Base-by-base conservation (phyloP, 2,888 invertebrate genomes). In the Cheilosia variabilis region DNA sequence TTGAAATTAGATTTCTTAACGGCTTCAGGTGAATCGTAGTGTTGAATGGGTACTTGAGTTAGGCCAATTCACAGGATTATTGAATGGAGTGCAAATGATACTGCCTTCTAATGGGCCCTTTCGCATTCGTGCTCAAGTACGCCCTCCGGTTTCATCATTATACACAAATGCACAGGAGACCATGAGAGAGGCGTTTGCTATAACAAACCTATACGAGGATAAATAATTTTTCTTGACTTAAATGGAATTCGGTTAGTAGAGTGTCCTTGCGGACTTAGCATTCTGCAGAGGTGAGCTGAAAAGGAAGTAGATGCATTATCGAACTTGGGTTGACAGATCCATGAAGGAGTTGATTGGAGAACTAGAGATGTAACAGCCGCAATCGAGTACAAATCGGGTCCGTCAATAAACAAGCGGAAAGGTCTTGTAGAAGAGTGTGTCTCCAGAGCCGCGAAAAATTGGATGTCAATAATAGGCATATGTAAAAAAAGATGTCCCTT, bases 71-170 rank as follows among this genome's bases (percentile, higher is more conserved):
- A 37, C 22, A 53, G 73, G 37, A 69, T 68, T 73, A 83, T 83
- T 78, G 68, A 83, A 73, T 68, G 24, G 58, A 73, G 83, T 69
- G 78, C 41, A 43, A 41, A 63, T 45, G 45, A 75, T 75, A 37
- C 52, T 37, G 22, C 73, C 57, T 57, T 31, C 19, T 57, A 72
- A 78, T 78, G 68, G 45, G 73, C 52, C 63, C 47, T 43, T 77
- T 71, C 13, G 2, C 22, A 60, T 60, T 47, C 72, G 50, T 77
- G 50, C 62, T 73, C 19, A 66, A 73, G 77, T 77, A 45, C 50
- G n/a, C 19, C 27, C 41, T 77, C 43, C 15, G 22, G 17, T 47
- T 62, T 72, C 45, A 73, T 78, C 68, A 52, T 78, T 57, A 66
- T 60, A 19, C 76, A 45, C 66, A 47, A 60, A 47, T 71, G 24